Conservation (phyloP, 2,113 vertebrate species). For the Chionis minor region DNA sequence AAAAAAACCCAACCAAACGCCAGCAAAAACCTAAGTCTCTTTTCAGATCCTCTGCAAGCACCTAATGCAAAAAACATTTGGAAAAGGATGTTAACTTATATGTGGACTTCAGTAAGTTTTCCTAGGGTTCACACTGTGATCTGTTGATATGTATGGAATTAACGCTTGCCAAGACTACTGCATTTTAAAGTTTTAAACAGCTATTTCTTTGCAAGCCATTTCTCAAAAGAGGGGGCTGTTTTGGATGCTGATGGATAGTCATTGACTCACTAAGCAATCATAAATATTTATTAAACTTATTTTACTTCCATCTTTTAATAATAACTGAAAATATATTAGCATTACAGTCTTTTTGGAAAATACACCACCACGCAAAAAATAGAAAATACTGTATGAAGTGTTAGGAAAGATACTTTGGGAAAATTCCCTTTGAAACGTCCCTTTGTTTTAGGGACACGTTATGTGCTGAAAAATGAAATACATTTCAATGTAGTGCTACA, state of each 20-base stretch:
- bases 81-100: background rate
- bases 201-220: background rate
- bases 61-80: background rate
- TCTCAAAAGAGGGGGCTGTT: background rate
- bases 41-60: background rate
- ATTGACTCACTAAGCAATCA: background rate
- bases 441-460: background rate
- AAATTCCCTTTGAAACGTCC: background rate
- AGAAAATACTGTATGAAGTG: background rate
- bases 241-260: background rate
- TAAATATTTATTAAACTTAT: background rate
- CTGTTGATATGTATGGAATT: background rate
- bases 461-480: background rate
- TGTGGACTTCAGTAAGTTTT: background rate
- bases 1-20: background rate
- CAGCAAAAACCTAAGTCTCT: background rate
- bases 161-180: background rate
- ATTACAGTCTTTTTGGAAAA: background rate
- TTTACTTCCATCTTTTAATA: constrained; percentile 6
- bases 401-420: background rate
- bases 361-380: rapidly evolving
- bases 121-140: background rate
- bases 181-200: background rate
- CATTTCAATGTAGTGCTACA: background rate
- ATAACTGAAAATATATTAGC: background rate